These are phyloP conservation scores for Agrotis exclamationis DNA, from an alignment of 2,888 invertebrate genomes.

Conservation along the genomic window DNA sequence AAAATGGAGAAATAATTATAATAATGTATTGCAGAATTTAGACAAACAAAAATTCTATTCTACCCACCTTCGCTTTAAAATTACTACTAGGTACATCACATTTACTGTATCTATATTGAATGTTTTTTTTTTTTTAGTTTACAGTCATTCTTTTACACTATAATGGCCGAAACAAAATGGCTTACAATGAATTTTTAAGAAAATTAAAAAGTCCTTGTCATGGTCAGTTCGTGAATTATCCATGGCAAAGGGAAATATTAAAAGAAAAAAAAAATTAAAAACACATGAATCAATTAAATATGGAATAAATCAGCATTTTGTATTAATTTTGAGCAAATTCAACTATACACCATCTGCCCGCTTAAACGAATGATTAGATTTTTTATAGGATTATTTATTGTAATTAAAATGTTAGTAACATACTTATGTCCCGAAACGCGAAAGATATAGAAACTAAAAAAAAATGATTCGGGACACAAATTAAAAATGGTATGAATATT, in stretches of 20 bases:
- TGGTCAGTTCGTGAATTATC: slow-evolving; percentile 21
- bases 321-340: slow-evolving; percentile 65
- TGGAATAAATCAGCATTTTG: slow-evolving; percentile 50
- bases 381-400: not conserved
- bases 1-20: slow-evolving; percentile 50
- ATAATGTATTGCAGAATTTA: slow-evolving; percentile 43
- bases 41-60: slow-evolving; percentile 51
- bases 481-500: slow-evolving; percentile 26
- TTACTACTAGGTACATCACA: slow-evolving; percentile 63
- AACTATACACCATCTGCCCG: slow-evolving; percentile 61
- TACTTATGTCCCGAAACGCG: slow-evolving; percentile 4
- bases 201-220: slow-evolving; percentile 9
- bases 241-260: slow-evolving; percentile 11
- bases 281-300: slow-evolving; percentile 31
- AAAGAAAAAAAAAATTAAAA: slow-evolving; percentile 2
- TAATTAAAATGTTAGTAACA: not conserved
- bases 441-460: not conserved
- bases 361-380: slow-evolving; percentile 18
- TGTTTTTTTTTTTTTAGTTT: slow-evolving; percentile 4
- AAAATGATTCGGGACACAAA: not conserved
- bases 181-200: slow-evolving; percentile 11
- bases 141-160: slow-evolving; percentile 41
- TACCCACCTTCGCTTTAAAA: slow-evolving; percentile 42
- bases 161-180: slow-evolving; percentile 61
- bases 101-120: slow-evolving; percentile 48